These are phyloP conservation scores for Dyspetes luteomarginatus DNA, from an alignment of 2,888 invertebrate genomes.

Conservation along the genomic window DNA sequence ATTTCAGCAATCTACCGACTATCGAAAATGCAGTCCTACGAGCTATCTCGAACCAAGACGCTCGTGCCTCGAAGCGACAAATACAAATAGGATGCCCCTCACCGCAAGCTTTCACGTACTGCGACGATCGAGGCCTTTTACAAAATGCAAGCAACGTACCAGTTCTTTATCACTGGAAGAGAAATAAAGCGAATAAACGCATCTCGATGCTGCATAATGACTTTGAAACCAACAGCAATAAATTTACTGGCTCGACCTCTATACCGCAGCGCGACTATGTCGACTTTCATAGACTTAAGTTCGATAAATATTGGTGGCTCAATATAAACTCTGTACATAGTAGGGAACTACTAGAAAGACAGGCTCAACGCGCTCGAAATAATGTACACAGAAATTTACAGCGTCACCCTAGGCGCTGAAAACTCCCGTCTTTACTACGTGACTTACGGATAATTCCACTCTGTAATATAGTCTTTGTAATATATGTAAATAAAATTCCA, in stretches of 20 bases:
- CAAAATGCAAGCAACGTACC: background rate
- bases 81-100: background rate
- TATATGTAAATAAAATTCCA: no score
- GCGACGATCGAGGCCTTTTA: background rate
- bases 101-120: background rate
- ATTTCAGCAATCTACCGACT: background rate
- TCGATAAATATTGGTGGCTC: conserved; percentile 3
- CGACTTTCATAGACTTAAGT: background rate
- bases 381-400: no score
- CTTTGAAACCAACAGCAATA: background rate
- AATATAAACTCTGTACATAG: no score
- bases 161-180: background rate
- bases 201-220: background rate
- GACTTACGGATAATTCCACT: no score
- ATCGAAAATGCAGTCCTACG: background rate
- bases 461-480: no score
- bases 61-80: background rate
- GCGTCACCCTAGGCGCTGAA: no score
- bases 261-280: background rate
- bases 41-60: background rate
- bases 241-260: background rate
- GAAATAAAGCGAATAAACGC: conserved; percentile 23
- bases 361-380: no score
- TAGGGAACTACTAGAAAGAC: no score
- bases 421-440: no score